phyloP scores from a whole-genome alignment of 2,797 vertebrate genomes.

The Lerista edwardsae region DNA sequence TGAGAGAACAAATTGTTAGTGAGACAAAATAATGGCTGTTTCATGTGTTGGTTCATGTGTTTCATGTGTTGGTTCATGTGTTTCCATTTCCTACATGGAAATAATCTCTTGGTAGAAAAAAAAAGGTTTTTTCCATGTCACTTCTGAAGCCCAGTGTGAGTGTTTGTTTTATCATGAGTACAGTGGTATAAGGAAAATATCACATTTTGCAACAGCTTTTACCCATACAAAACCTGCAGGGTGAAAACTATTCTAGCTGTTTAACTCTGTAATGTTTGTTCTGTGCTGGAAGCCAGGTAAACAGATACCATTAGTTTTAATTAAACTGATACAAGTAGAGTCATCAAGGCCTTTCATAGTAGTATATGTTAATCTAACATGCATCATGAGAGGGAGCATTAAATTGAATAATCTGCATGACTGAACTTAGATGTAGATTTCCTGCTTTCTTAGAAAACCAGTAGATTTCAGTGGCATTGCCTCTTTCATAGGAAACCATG shows the following conservation, averaged over 20 bases:
- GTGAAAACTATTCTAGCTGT: neutral
- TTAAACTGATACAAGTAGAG: neutral
- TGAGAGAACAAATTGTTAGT: neutral
- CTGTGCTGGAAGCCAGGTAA: neutral
- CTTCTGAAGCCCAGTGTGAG: neutral
- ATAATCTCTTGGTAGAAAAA: neutral
- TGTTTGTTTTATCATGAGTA: neutral
- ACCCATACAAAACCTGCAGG: neutral
- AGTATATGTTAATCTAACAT: conserved; percentile 17
- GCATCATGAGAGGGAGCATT: conserved; percentile 20
- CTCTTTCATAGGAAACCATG: conserved; percentile 50
- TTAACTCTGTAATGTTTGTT: neutral
- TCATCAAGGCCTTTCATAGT: neutral
- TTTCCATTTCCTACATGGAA: neutral
- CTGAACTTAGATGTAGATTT: conserved; percentile 35
- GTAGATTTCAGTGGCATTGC: conserved; percentile 22
- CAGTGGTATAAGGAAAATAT: conserved; percentile 22
- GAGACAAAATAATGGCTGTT: neutral
- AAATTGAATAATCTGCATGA: conserved; percentile 42
- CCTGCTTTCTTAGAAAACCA: conserved; percentile 64
- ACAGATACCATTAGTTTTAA: neutral
- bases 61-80: too few species aligned
- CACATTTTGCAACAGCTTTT: neutral
- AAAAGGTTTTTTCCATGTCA: neutral
- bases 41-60: neutral